These are phyloP conservation scores for Galerucella nymphaeae DNA, from an alignment of 2,888 invertebrate genomes.

Conservation along the genomic window DNA sequence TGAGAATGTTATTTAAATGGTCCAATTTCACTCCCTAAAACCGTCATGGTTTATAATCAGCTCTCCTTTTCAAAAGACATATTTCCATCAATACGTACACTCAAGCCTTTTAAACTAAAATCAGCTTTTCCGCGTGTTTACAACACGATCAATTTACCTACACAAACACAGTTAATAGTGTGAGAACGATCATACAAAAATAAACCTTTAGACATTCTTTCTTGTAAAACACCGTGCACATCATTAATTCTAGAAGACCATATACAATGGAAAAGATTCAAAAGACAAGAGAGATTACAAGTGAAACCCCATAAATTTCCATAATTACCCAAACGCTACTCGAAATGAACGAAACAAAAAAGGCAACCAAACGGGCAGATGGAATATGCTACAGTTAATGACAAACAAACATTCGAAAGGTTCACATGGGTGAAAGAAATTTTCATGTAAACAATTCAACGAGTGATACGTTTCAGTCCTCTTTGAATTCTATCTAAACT, in stretches of 20 bases:
- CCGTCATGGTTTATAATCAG: neutral
- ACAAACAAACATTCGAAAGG: conserved; percentile 24
- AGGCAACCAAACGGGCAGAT: conserved; percentile 9
- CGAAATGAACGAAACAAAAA: conserved; percentile 4
- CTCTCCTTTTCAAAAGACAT: neutral
- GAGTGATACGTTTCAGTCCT: conserved; percentile 18
- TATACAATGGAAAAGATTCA: conserved; percentile 14
- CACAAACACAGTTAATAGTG: conserved; percentile 6
- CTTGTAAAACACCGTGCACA: neutral
- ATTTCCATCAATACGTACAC: neutral
- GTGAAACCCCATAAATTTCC: conserved; percentile 20
- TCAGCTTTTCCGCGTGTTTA: neutral
- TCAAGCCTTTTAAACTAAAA: neutral
- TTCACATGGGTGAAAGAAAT: conserved; percentile 27
- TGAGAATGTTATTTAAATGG: no score
- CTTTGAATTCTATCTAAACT: conserved; percentile 6
- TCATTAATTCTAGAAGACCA: conserved; percentile 14
- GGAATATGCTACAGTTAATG: conserved; percentile 5
- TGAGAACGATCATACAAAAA: conserved; percentile 15
- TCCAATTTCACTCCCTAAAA: neutral
- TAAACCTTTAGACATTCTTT: conserved; percentile 5
- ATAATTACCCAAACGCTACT: conserved; percentile 23
- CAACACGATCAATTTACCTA: neutral
- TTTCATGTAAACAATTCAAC: conserved; percentile 21
- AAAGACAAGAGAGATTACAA: conserved; percentile 17